These are phyloP conservation scores for Struthio camelus DNA, from an alignment of 2,113 vertebrate genomes.

Conservation along the genomic window DNA sequence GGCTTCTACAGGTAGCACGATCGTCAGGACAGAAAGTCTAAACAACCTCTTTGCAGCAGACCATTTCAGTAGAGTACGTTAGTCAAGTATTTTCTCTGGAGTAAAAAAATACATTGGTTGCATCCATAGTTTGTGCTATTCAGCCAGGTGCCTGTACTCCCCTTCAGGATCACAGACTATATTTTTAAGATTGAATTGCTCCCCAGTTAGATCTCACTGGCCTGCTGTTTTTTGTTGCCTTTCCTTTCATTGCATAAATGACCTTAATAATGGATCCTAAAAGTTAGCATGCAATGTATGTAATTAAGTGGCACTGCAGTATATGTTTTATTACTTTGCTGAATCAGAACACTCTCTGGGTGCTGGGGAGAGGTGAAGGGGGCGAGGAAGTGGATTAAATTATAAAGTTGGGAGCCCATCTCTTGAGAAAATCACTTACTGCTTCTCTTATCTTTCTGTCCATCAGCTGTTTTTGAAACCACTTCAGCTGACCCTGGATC, in stretches of 20 bases:
- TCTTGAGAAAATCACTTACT: not conserved
- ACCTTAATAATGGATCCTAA: not conserved
- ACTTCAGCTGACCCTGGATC: not conserved
- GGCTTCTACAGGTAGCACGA: not conserved
- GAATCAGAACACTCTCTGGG: not conserved
- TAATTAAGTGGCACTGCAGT: not conserved
- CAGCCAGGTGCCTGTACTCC: not conserved
- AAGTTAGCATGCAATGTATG: accelerated
- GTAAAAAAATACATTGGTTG: not conserved
- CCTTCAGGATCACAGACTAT: not conserved
- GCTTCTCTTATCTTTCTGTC: not conserved
- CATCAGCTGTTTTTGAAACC: not conserved
- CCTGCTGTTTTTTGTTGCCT: not conserved
- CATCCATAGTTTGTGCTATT: not conserved
- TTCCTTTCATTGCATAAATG: not conserved
- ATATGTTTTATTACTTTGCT: not conserved
- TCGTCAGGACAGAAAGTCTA: not conserved
- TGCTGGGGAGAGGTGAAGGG: not conserved
- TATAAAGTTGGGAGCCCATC: not conserved
- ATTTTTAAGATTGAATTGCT: not conserved
- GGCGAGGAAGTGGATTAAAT: not conserved
- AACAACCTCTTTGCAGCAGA: not conserved
- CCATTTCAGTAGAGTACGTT: not conserved
- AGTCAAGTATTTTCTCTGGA: not conserved
- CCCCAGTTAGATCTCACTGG: not conserved